Conservation (phyloP, 2,797 vertebrate genomes). For the Myoxocephalus aenaeus region DNA sequence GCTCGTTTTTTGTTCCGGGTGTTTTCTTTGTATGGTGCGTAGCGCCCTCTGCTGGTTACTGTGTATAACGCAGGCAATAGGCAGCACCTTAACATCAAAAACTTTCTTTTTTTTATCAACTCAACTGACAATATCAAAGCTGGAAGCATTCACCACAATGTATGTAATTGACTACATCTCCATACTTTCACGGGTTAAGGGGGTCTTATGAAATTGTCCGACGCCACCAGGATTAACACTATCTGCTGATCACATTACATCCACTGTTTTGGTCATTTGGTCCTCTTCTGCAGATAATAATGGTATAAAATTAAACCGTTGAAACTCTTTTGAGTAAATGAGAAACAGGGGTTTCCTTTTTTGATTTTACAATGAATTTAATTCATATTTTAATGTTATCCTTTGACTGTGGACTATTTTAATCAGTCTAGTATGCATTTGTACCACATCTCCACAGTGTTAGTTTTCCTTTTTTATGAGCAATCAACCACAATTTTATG, state of each 20-base stretch:
- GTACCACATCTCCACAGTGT: not conserved
- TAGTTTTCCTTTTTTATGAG: no score
- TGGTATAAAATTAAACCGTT: no score
- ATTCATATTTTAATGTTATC: not conserved
- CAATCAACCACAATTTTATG: no score
- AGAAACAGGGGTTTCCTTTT: not conserved
- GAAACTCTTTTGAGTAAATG: not conserved
- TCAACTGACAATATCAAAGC: not conserved
- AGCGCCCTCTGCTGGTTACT: conserved; percentile 53
- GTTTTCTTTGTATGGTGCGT: not conserved
- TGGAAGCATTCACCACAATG: not conserved
- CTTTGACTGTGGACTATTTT: no score
- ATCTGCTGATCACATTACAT: no score
- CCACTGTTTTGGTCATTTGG: no score
- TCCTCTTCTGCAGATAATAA: no score
- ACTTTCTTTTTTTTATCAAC: not conserved
- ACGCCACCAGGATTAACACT: not conserved
- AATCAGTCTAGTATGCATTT: not conserved
- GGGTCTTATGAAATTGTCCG: not conserved
- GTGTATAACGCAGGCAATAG: not conserved
- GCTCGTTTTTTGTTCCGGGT: conserved; percentile 73
- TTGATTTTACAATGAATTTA: no score
- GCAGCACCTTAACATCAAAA: not conserved
- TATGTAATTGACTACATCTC: not conserved
- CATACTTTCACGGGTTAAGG: not conserved